phyloP scores from a whole-genome alignment of 2,888 invertebrate genomes.

The Entomobrya proxima region DNA sequence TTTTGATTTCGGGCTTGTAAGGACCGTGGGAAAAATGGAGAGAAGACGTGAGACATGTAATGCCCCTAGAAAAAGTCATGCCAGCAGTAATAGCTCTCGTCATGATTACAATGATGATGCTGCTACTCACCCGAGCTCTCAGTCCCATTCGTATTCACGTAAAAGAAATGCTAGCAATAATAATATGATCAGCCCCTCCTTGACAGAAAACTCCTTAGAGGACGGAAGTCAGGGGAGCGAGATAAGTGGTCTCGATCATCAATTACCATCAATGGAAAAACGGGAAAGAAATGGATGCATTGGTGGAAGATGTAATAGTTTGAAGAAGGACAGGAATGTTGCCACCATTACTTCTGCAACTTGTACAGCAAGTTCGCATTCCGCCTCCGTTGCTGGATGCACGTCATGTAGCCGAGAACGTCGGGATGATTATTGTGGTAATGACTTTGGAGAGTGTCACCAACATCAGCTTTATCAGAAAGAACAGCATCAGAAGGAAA shows the following conservation, averaged over 20 bases:
- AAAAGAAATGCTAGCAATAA: slow-evolving; percentile 25
- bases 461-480: slow-evolving; percentile 57
- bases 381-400: slow-evolving; percentile 45
- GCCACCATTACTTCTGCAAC: not conserved
- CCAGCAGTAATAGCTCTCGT: not conserved
- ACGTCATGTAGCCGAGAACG: slow-evolving; percentile 62
- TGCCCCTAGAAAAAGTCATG: slow-evolving; percentile 14
- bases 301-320: slow-evolving; percentile 27
- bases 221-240: slow-evolving; percentile 68
- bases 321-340: not conserved
- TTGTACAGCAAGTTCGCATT: not conserved
- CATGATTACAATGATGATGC: slow-evolving; percentile 11
- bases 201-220: slow-evolving; percentile 57
- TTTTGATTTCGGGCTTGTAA: slow-evolving; percentile 59
- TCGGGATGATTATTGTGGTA: slow-evolving; percentile 64
- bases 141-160: not conserved
- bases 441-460: slow-evolving; percentile 69
- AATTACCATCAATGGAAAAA: slow-evolving; percentile 63
- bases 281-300: slow-evolving; percentile 22
- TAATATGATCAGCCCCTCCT: slow-evolving; percentile 48
- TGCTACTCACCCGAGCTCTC: slow-evolving; percentile 6
- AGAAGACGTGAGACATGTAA: slow-evolving; percentile 56
- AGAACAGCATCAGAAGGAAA: slow-evolving; percentile 44
- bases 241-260: slow-evolving; percentile 69
- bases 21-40: slow-evolving; percentile 66